Percentiles rank a stretch among this genome's conserved stretches.
phyloP scores from a whole-genome alignment of 92 coral and sea anemone genomes.

The Epizoanthus stellaris region DNA sequence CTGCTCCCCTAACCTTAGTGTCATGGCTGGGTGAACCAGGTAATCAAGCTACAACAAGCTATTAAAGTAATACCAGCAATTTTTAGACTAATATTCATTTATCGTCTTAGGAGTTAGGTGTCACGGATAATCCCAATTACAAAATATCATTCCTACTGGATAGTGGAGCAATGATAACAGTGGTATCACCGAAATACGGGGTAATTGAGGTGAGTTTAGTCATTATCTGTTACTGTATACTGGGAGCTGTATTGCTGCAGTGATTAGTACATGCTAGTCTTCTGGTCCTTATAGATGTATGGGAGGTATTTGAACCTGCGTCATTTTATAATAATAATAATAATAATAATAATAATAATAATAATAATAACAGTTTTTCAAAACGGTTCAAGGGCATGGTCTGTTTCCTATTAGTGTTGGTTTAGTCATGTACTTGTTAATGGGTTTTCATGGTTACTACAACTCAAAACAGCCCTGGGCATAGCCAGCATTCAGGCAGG shows the following conservation, averaged over 20 bases:
- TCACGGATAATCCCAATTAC: constrained; percentile 85
- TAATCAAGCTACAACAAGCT: not conserved
- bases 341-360: too few species aligned
- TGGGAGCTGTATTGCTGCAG: not conserved
- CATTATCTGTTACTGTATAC: not conserved
- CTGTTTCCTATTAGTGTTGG: too few species aligned
- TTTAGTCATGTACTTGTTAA: too few species aligned
- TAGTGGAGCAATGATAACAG: constrained; percentile 98
- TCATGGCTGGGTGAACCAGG: not conserved
- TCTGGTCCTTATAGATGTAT: not conserved
- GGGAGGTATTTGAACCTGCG: not conserved
- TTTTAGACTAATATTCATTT: not conserved
- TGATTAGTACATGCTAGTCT: not conserved
- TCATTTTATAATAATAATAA: not conserved
- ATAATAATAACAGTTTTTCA: too few species aligned
- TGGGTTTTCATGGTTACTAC: too few species aligned
- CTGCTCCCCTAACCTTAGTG: not conserved
- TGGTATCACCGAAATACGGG: constrained; percentile 92
- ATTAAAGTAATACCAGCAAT: not conserved
- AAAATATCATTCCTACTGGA: constrained; percentile 84
- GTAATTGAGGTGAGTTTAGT: constrained; percentile 83
- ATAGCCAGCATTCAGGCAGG: too few species aligned
- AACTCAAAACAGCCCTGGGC: too few species aligned
- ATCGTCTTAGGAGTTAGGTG: constrained; percentile 74
- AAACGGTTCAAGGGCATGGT: too few species aligned